Conservation (phyloP, 2,113 vertebrate genomes). For the Varanus komodoensis region DNA sequence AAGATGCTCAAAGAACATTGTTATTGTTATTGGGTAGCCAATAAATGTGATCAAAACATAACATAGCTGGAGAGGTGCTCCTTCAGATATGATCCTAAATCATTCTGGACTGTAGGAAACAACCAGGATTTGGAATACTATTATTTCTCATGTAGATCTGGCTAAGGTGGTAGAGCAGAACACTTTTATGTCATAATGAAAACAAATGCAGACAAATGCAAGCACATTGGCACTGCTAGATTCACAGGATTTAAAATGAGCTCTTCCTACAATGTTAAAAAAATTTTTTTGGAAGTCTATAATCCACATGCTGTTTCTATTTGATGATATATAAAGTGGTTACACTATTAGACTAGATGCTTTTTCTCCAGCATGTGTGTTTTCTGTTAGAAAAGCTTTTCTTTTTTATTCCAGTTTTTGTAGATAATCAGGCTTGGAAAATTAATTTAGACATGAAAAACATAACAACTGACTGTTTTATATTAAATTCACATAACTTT, state of each 20-base stretch:
- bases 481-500: background rate
- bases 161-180: background rate
- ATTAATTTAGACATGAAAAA: slow-evolving; percentile 17
- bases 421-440: background rate
- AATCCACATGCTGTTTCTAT: slow-evolving; percentile 6
- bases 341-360: background rate
- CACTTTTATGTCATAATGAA: background rate
- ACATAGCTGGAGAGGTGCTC: too few relatives aligned
- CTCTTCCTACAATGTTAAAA: background rate
- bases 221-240: background rate
- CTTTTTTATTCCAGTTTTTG: background rate
- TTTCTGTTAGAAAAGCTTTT: slow-evolving; percentile 12
- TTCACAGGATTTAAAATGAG: background rate
- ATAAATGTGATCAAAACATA: too few relatives aligned
- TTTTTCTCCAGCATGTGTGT: background rate
- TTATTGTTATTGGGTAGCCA: too few relatives aligned
- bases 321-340: background rate
- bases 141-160: background rate
- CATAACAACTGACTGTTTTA: background rate
- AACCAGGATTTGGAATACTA: too few relatives aligned
- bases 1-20: too few relatives aligned
- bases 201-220: background rate
- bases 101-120: too few relatives aligned
- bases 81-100: too few relatives aligned
- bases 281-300: background rate